Conservation (phyloP, 2,113 vertebrate genomes). For the Rhadina sibilatrix region DNA sequence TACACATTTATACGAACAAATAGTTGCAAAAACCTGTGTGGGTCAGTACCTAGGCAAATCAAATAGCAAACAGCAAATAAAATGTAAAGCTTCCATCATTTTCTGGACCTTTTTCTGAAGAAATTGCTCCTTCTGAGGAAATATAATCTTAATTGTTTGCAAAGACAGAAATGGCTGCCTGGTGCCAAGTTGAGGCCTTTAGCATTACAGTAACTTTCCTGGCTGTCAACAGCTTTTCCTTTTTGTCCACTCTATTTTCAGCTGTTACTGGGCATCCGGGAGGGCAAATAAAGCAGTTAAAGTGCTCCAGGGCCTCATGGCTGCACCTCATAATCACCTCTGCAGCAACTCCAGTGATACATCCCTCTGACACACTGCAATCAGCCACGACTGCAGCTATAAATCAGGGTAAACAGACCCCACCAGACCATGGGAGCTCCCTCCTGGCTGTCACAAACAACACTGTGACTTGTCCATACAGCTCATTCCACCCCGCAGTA, state of each 20-base stretch:
- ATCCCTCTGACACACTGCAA: neutral
- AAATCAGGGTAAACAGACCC: neutral
- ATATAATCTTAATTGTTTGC: neutral
- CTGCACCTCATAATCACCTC: neutral
- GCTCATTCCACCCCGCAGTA: neutral
- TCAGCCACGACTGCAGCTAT: neutral
- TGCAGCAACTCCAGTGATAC: neutral
- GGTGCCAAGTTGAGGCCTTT: neutral
- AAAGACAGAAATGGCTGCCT: conserved; percentile 6
- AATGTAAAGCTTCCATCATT: neutral
- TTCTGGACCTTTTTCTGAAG: neutral
- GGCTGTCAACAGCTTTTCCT: conserved; percentile 10
- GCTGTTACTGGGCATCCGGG: neutral
- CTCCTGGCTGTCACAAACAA: neutral
- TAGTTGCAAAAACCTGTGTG: neutral
- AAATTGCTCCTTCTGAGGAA: neutral
- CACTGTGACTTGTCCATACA: neutral
- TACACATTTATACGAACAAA: neutral
- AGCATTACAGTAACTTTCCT: neutral
- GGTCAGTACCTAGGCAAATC: neutral
- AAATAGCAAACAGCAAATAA: neutral
- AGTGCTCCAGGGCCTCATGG: neutral
- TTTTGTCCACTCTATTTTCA: conserved; percentile 1
- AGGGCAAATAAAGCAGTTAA: conserved; percentile 15
- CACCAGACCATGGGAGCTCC: neutral